A percentile compares a stretch with the other conserved stretches of the same genome.
Evolutionary conservation across 1,140 invertebrate genomes (phyloP).

Genomic region (Musca domestica): DNA sequence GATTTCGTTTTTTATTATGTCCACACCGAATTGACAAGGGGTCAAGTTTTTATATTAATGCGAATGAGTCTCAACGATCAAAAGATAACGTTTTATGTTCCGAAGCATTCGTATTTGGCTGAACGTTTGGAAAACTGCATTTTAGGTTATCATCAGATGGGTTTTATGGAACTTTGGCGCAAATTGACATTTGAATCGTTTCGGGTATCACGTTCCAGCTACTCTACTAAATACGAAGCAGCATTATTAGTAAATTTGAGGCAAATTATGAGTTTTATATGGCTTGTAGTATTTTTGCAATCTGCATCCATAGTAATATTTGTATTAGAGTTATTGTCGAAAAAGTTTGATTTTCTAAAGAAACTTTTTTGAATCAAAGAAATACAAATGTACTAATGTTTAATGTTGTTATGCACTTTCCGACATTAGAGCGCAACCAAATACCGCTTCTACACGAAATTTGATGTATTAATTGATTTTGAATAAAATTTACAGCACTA

Average conservation of each 20-base stretch:
- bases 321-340: constrained; percentile 6
- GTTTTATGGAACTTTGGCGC: neutral
- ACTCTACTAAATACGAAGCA: neutral
- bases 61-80: neutral
- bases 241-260: neutral
- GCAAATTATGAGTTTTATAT: neutral
- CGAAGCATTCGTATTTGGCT: constrained; percentile 14
- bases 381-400: no score
- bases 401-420: no score
- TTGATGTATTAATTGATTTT: no score
- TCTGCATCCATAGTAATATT: neutral
- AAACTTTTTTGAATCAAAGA: constrained; percentile 17
- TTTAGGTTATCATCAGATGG: neutral
- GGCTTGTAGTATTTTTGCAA: neutral
- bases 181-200: neutral
- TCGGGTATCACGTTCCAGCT: neutral
- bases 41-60: neutral
- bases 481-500: no score
- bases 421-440: no score
- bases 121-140: constrained; percentile 3
- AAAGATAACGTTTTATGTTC: neutral
- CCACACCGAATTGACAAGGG: neutral
- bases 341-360: neutral
- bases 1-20: neutral
- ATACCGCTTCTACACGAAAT: no score